Evolutionary conservation across 2,888 invertebrate species (phyloP), one percentile per base, ranked within the genome.

Genomic region (Helobdella robusta): DNA sequence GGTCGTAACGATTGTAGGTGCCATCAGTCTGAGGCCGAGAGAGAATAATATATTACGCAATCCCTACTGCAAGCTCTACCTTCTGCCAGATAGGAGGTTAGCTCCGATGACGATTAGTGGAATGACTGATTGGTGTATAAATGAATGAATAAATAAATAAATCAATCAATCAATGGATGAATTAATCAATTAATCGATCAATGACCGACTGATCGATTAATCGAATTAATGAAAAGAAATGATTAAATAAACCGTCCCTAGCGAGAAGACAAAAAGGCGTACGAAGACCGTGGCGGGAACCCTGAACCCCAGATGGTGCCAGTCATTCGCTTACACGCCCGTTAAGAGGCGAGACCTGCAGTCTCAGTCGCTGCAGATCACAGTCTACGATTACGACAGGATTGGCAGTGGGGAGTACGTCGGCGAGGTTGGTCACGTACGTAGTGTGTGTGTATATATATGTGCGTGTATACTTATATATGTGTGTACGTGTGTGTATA

Each of bases 301-400:
- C 63, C 86, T 89, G 74, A 92, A 94, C 74, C 98, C 98, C 6
- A 86, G 89, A 76, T 98, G 98, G 98, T 92, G 92, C 80, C 93
- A 98, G 82, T 89, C 88, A 30, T 98, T 98, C 81, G 85, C 91
- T 68, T 99, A 94, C 81, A 87, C 89, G 70, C 89, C 90, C 63
- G 84, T 97, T 73, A 85, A 92, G 72, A 85, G 91, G 74, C 85
- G 88, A 28, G 93, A 95, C 77, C 84, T 99, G 70, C 86, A 87
- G 75, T 86, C 88, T 72, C 85, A 92, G 73, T 86, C 89, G 72
- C 83, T 98, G 71, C 66, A 97, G 84, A 87, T 97, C 68, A 95
- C 95, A 32, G 88, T 97, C 23, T 98, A 95, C 94, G 97, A 98
- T 80, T 89, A 92, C 79, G 92, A 94, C 75, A 86, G 90, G 68